Evolutionary conservation across 2,797 vertebrate species (phyloP), one percentile per base, ranked within the genome.

Genomic region (Amazona ochrocephala): DNA sequence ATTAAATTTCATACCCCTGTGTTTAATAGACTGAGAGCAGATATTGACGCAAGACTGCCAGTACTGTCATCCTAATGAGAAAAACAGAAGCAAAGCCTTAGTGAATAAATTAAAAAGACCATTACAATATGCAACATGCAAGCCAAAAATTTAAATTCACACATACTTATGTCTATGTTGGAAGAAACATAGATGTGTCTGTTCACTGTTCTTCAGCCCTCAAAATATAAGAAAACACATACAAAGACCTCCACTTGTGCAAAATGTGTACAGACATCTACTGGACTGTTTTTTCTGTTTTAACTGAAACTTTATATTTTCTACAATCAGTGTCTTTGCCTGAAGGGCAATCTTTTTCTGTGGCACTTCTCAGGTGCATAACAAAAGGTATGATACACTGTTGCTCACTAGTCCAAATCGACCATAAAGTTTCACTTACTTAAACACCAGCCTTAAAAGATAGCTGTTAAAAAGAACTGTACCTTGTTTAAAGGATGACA

Each of bases 1-100:
- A 97, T 97, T 96, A 98, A 97, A 96, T 97, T 97, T 95, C 98
- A 98, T 98, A 98, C 98, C 98, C 97, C 98, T 94, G 98, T 93
- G 96, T 96, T 98, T 98, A 98, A 98, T 92, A 98, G 98, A 98
- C 98, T 98, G 97, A 98, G 98, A 97, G 98, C 97, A 96, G 98
- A 98, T 97, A 98, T 95, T 97, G 98, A 98, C 9, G 98, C 96
- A 96, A 98, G 97, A 98, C 96, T 98, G 97, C 97, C 98, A 97
- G 98, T 97, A 97, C 96, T 98, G 97, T 97, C 97, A 97, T 98
- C 98, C 98, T 98, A 97, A 97, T 97, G 94, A 96, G 96, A 98
- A 96, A 98, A 98, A 98, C 97, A 98, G 93, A 98, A 97, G 97
- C 91, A 95, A 93, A 97, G 64, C 96, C 97, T 98, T 97, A 98